Percentiles rank a stretch among this genome's conserved stretches.
Conservation (phyloP, 2,113 vertebrate genomes). For the Conger conger region DNA sequence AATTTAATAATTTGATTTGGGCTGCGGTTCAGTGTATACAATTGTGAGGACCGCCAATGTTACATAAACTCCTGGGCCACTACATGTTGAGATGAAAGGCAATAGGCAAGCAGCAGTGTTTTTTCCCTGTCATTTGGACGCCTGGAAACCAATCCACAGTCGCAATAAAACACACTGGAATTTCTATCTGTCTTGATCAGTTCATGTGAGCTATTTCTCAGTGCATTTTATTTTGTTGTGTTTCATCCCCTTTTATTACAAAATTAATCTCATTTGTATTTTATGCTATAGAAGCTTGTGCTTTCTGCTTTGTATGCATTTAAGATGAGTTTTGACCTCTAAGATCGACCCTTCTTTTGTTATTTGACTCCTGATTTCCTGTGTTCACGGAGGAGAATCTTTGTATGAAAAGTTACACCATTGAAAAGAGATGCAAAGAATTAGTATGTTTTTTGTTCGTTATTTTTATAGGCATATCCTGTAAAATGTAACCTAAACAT, state of each 20-base stretch:
- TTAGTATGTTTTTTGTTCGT: slow-evolving; percentile 31
- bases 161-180: slow-evolving; percentile 5
- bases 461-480: slow-evolving; percentile 57
- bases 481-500: slow-evolving; percentile 57
- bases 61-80: background rate
- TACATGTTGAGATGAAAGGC: background rate
- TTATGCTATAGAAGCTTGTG: background rate
- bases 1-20: background rate
- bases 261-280: background rate
- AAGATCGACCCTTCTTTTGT: background rate
- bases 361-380: background rate
- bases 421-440: slow-evolving; percentile 37
- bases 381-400: background rate
- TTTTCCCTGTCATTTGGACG: background rate
- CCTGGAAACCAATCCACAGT: background rate
- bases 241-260: background rate
- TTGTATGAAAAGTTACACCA: slow-evolving; percentile 68
- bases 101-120: background rate
- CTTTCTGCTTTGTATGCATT: background rate
- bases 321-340: background rate
- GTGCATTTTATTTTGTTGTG: background rate
- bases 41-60: background rate
- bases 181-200: background rate
- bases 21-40: background rate
- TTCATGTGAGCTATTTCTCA: background rate